Conservation (phyloP, 2,888 invertebrate genomes). For the Amblyjoppa fuscipennis region DNA sequence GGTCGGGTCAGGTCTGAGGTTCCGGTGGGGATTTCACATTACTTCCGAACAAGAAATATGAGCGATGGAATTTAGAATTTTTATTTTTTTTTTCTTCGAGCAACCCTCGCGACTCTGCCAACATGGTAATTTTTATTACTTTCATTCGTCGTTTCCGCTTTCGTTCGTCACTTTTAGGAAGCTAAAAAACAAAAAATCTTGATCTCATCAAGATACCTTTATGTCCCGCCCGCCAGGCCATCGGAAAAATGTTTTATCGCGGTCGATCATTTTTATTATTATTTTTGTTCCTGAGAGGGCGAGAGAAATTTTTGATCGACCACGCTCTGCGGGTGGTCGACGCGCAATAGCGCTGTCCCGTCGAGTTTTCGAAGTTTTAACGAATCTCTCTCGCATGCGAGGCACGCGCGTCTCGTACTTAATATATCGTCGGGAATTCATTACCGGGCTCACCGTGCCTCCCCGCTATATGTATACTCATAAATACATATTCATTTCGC, state of each 20-base stretch:
- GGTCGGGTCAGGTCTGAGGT: neutral
- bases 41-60: neutral
- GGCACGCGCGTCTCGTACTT: neutral
- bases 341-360: constrained; percentile 19
- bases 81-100: neutral
- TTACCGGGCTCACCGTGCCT: constrained; percentile 2
- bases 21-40: constrained; percentile 4
- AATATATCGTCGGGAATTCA: constrained; percentile 35
- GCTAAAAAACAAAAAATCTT: constrained; percentile 18
- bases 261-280: constrained; percentile 18
- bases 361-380: constrained; percentile 19
- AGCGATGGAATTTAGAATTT: neutral
- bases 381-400: constrained; percentile 41
- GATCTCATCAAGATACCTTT: constrained; percentile 24
- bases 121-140: constrained; percentile 7
- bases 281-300: constrained; percentile 20
- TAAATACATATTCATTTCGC: constrained; percentile 33
- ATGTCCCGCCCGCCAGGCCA: neutral
- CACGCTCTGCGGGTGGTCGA: constrained; percentile 13
- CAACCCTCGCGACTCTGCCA: neutral
- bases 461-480: neutral
- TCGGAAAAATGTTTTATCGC: constrained; percentile 36
- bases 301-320: constrained; percentile 30
- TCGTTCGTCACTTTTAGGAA: constrained; percentile 1
- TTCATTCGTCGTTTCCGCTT: constrained; percentile 7